Percentiles rank a stretch among this genome's conserved stretches.
Evolutionary conservation across 2,113 vertebrate species (phyloP).

Genomic region (Synodontis membranacea): DNA sequence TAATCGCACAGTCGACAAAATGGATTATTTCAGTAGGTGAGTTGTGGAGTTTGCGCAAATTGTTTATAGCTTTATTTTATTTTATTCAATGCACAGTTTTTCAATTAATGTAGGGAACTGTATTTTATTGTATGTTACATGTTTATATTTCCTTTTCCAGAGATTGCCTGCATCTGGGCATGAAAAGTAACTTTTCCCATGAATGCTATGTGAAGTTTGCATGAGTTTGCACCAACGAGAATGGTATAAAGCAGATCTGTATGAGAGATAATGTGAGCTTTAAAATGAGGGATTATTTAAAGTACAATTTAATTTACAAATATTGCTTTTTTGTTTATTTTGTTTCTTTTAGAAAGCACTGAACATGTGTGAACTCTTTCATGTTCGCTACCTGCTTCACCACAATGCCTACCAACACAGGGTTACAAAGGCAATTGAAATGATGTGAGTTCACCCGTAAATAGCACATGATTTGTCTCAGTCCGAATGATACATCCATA

Average conservation of each 20-base stretch:
- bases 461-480: no score
- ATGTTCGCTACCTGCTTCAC: conserved; percentile 12
- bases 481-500: neutral
- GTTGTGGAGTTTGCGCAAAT: neutral
- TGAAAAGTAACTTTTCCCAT: conserved; percentile 29
- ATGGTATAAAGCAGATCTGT: conserved; percentile 18
- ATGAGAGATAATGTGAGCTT: conserved; percentile 29
- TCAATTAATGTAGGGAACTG: no score
- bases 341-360: neutral
- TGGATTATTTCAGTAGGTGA: conserved; percentile 28
- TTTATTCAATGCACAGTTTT: no score
- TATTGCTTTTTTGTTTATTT: no score
- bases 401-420: conserved; percentile 20
- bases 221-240: neutral
- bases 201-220: conserved; percentile 25
- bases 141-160: neutral
- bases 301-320: neutral
- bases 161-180: conserved; percentile 25
- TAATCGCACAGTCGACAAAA: conserved; percentile 14
- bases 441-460: neutral
- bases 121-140: neutral
- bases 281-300: neutral
- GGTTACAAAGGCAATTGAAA: neutral
- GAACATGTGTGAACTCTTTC: conserved; percentile 27
- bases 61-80: neutral